Conservation (phyloP, 2,113 vertebrate genomes). For the Ageneiosus marmoratus region DNA sequence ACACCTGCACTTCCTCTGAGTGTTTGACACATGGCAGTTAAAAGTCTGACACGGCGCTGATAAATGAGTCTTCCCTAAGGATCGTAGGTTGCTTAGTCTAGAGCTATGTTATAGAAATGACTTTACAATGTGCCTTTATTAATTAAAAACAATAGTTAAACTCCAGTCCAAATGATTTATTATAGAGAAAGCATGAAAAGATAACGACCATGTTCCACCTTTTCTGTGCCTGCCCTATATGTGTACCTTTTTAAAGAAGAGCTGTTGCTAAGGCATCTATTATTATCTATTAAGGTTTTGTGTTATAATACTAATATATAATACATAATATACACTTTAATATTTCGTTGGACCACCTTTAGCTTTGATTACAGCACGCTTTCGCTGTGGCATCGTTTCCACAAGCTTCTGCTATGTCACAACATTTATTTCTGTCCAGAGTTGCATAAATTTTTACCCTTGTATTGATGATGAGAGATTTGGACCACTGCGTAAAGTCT, state of each 20-base stretch:
- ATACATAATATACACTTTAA: neutral
- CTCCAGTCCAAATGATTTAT: neutral
- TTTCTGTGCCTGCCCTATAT: neutral
- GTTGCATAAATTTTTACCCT: no score
- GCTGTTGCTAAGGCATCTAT: neutral
- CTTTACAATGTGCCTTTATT: slow-evolving; percentile 1
- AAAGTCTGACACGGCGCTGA: slow-evolving; percentile 38
- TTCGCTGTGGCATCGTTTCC: no score
- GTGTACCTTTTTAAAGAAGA: neutral
- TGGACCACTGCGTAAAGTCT: no score
- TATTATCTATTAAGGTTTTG: neutral
- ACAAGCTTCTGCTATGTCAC: no score
- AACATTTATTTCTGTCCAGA: no score
- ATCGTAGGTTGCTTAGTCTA: slow-evolving; percentile 25
- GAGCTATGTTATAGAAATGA: neutral
- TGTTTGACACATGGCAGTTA: slow-evolving; percentile 42
- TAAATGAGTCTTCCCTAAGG: slow-evolving; percentile 27
- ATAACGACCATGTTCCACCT: neutral
- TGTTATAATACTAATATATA: neutral
- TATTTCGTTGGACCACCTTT: no score
- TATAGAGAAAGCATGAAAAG: neutral
- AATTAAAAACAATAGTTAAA: slow-evolving; percentile 1
- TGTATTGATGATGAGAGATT: no score
- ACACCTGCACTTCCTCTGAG: slow-evolving; percentile 34
- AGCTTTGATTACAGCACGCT: no score